Evolutionary conservation across 2,797 vertebrate species (phyloP).

Genomic region (Myiothlypis chrysogaster): DNA sequence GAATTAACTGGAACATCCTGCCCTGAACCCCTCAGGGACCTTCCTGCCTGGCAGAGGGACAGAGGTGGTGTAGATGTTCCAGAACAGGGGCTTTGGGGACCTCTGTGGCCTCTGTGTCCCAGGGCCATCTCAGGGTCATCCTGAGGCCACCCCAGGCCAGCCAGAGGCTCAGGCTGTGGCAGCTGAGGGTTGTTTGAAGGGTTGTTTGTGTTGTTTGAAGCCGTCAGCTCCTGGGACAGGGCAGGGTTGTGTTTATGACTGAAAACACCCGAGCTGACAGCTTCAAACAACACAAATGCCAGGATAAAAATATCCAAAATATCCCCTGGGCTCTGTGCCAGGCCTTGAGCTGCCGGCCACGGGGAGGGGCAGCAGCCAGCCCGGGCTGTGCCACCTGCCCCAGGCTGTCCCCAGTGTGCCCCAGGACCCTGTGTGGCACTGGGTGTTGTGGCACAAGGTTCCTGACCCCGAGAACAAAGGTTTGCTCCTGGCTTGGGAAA

Average conservation of each 20-base stretch:
- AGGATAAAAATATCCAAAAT: slow-evolving; percentile 46
- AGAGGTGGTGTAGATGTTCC: background rate
- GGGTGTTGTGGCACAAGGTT: accelerated
- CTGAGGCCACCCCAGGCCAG: background rate
- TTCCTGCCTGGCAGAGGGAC: background rate
- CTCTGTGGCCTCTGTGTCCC: background rate
- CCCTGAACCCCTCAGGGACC: background rate
- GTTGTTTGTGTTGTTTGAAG: background rate
- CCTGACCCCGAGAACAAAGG: background rate
- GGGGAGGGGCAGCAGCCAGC: background rate
- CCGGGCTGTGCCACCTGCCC: background rate
- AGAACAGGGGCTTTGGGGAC: background rate
- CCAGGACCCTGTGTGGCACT: accelerated
- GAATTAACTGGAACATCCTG: background rate
- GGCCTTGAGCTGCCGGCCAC: background rate
- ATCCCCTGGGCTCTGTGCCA: background rate
- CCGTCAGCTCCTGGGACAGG: background rate
- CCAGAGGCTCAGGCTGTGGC: background rate
- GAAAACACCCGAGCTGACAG: background rate
- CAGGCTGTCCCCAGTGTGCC: background rate
- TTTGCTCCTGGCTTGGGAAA: no score
- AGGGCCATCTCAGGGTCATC: accelerated
- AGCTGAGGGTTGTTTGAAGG: background rate
- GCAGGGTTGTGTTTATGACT: background rate
- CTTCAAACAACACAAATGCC: background rate